Conservation (phyloP, 2,888 invertebrate species). For the Drosophila crucigera region DNA sequence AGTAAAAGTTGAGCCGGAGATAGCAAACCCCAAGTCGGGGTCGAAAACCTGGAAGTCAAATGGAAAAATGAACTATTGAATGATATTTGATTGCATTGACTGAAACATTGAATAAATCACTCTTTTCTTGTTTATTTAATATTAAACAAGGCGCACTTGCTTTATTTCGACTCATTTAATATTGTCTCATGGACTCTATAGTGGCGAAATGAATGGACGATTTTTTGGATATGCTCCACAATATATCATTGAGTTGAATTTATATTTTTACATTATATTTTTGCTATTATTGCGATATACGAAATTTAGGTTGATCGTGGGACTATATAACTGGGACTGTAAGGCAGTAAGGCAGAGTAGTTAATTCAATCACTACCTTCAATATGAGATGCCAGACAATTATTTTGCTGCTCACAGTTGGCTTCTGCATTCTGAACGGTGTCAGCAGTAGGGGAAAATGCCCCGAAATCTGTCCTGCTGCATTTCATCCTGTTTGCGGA, state of each 20-base stretch:
- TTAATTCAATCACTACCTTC: neutral
- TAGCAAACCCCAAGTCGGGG: neutral
- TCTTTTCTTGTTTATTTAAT: neutral
- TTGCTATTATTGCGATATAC: neutral
- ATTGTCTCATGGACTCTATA: no score
- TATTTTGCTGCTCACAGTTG: neutral
- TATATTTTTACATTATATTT: neutral
- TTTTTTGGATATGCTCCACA: no score
- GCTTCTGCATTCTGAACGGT: neutral
- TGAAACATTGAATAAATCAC: neutral
- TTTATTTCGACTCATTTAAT: no score
- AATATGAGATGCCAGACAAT: neutral
- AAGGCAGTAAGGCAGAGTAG: neutral
- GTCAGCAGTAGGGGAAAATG: neutral
- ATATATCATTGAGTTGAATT: neutral
- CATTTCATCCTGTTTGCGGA: neutral
- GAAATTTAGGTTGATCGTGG: neutral
- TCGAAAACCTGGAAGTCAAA: neutral
- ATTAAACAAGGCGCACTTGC: neutral
- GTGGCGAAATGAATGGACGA: no score
- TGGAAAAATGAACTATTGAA: no score
- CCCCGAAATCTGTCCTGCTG: neutral
- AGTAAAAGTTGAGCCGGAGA: neutral
- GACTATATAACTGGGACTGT: neutral
- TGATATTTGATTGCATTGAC: neutral